A percentile compares a stretch with the other conserved stretches of the same genome.
Evolutionary conservation across 2,113 vertebrate genomes (phyloP).

Genomic region (Centropus bengalensis): DNA sequence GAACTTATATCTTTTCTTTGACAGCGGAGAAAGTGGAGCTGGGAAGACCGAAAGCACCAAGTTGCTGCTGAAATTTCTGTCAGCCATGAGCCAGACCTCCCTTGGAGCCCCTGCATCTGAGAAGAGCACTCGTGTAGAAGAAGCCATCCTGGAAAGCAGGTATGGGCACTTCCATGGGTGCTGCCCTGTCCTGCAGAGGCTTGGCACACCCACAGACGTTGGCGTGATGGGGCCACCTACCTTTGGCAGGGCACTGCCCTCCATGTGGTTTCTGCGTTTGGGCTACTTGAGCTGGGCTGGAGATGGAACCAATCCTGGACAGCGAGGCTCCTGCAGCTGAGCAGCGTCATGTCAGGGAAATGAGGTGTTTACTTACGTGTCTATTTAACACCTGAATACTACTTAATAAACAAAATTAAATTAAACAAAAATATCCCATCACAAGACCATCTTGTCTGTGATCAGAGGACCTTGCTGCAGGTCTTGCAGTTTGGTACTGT

Average conservation of each 20-base stretch:
- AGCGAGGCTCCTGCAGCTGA: not conserved
- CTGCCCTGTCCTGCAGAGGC: not conserved
- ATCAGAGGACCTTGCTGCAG: not conserved
- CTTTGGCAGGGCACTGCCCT: not conserved
- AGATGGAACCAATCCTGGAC: not conserved
- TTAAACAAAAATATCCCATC: not conserved
- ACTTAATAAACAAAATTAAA: not conserved
- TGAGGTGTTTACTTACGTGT: not conserved
- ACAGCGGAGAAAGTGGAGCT: constrained; percentile 90
- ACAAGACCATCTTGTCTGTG: not conserved
- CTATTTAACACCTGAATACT: not conserved
- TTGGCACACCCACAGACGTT: accelerated
- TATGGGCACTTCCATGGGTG: not conserved
- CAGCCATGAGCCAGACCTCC: constrained; percentile 89
- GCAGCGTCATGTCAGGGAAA: not conserved
- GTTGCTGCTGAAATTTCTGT: constrained; percentile 89
- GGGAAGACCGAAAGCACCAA: constrained; percentile 96
- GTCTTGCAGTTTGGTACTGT: not conserved
- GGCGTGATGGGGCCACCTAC: not conserved
- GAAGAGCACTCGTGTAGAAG: constrained; percentile 85
- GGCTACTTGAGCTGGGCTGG: accelerated
- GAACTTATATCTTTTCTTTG: not conserved
- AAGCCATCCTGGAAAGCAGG: constrained; percentile 93
- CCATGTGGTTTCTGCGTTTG: not conserved
- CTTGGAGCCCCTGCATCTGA: constrained; percentile 73